These are phyloP conservation scores for Drosophila phalerata DNA, from an alignment of 2,888 invertebrate species.

Conservation along the genomic window DNA sequence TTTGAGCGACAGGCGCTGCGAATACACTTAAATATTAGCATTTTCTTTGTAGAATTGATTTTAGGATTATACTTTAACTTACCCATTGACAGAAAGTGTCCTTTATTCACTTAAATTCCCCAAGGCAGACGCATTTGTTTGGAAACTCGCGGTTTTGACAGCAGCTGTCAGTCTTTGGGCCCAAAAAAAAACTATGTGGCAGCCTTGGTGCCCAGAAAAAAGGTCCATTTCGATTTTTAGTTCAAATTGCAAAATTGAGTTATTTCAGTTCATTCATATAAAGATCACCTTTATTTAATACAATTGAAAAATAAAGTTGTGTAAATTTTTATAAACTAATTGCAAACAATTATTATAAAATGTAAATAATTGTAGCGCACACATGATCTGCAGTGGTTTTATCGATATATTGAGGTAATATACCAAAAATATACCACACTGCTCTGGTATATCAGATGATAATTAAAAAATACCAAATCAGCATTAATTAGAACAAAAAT, in stretches of 20 bases:
- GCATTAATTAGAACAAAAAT: too few species aligned
- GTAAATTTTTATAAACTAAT: background rate
- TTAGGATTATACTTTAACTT: background rate
- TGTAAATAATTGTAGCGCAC: background rate
- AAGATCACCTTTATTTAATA: too few species aligned
- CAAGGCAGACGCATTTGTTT: background rate
- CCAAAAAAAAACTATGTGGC: background rate
- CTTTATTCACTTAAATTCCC: too few species aligned
- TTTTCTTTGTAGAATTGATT: background rate
- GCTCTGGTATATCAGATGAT: too few species aligned
- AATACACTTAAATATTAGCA: background rate
- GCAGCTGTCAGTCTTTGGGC: background rate
- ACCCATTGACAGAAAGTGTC: background rate
- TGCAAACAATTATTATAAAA: background rate
- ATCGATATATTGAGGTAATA: too few species aligned
- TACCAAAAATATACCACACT: too few species aligned
- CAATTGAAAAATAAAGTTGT: too few species aligned
- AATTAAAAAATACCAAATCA: too few species aligned
- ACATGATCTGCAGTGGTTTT: too few species aligned
- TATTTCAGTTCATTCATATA: too few species aligned
- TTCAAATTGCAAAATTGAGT: too few species aligned
- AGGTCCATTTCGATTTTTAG: background rate
- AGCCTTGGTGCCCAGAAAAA: background rate
- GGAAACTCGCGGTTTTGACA: conserved; percentile 1
- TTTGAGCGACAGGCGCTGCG: background rate